Evolutionary conservation across 53 echinoderm and acorn worm species (phyloP).

Genomic region (Hippasteria phrygiana): DNA sequence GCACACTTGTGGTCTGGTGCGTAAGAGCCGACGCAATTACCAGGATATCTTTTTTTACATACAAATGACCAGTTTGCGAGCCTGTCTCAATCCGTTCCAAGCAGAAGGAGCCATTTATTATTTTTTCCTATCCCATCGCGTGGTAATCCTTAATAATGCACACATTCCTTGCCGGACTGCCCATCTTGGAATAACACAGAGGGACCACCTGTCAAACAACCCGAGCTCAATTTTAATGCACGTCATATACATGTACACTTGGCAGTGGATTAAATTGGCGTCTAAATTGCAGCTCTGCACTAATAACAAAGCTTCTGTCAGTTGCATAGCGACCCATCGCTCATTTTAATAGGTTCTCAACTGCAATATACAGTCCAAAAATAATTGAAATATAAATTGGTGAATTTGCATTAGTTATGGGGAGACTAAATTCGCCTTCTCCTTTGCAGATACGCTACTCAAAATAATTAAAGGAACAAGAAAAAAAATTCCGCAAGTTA

Average conservation of each 20-base stretch:
- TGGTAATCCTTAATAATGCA: background rate
- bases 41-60: too few species aligned
- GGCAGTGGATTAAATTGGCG: background rate
- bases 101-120: slow-evolving; percentile 1
- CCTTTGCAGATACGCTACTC: background rate
- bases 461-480: too few species aligned
- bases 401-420: background rate
- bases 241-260: background rate
- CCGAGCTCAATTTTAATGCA: background rate
- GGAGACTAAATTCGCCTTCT: background rate
- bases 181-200: background rate
- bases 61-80: background rate
- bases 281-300: background rate
- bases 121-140: background rate
- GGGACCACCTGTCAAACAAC: background rate
- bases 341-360: background rate
- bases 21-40: too few species aligned
- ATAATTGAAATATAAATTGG: background rate
- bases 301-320: background rate
- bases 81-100: background rate
- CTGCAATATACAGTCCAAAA: background rate
- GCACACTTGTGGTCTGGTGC: too few species aligned
- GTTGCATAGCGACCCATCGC: background rate
- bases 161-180: background rate
- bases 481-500: too few species aligned